Percentiles rank a stretch among this genome's conserved stretches.
phyloP scores from a whole-genome alignment of 2,888 invertebrate species.

The Adela reaumurella region DNA sequence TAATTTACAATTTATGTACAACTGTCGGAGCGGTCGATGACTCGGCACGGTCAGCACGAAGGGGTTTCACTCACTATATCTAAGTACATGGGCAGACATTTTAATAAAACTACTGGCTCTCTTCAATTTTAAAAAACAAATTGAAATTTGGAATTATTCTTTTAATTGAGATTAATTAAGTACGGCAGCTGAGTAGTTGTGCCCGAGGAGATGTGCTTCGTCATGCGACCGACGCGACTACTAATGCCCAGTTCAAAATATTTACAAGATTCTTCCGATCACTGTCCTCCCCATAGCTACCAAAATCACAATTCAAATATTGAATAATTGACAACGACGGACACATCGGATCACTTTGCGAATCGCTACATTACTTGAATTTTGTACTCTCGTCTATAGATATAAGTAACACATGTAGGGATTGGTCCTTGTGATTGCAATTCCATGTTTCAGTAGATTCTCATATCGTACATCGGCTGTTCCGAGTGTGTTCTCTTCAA shows the following conservation, averaged over 20 bases:
- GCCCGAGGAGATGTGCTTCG: no score
- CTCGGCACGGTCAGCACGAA: no score
- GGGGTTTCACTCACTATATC: no score
- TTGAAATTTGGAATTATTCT: no score
- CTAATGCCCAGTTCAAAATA: conserved; percentile 52
- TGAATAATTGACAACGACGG: conserved; percentile 57
- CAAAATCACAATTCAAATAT: conserved; percentile 55
- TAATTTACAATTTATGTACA: conserved; percentile 26
- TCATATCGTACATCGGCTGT: no score
- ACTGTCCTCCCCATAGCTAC: conserved; percentile 56
- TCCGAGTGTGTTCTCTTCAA: no score
- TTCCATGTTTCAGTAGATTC: conserved; percentile 14
- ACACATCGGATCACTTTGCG: conserved; percentile 49
- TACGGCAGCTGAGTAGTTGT: no score
- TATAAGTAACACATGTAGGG: conserved; percentile 39
- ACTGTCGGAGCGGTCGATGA: conserved; percentile 12
- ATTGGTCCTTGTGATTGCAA: conserved; percentile 49
- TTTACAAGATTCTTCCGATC: conserved; percentile 53
- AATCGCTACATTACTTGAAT: conserved; percentile 43
- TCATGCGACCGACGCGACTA: conserved; percentile 22
- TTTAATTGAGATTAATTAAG: no score
- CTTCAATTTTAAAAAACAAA: no score
- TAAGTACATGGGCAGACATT: no score
- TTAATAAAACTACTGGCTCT: no score
- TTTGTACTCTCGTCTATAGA: conserved; percentile 50